Percentiles rank a stretch among this genome's conserved stretches.
Evolutionary conservation across 2,113 vertebrate genomes (phyloP).

Genomic region (Onychorhynchus coronatus): DNA sequence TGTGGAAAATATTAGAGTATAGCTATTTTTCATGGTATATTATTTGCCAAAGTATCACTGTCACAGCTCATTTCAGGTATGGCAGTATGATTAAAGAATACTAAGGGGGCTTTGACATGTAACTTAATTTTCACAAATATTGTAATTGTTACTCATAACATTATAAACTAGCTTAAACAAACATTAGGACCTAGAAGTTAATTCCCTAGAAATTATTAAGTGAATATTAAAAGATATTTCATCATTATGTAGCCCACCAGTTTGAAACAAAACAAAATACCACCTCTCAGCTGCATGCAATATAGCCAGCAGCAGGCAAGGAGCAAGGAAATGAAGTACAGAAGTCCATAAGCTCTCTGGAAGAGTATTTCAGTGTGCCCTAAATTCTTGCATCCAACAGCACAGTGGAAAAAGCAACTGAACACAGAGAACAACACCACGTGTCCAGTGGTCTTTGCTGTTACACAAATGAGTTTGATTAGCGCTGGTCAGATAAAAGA

Average conservation of each 20-base stretch:
- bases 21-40: slow-evolving; percentile 8
- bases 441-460: fast-evolving
- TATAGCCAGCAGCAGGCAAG: not conserved
- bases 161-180: slow-evolving; percentile 7
- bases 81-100: not conserved
- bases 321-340: not conserved
- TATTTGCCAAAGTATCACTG: slow-evolving; percentile 54
- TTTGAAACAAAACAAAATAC: not conserved
- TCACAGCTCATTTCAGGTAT: slow-evolving; percentile 35
- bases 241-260: not conserved
- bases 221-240: not conserved
- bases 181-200: not conserved
- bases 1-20: slow-evolving; percentile 49
- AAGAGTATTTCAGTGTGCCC: not conserved
- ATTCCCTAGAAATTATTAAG: not conserved
- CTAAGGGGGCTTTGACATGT: not conserved
- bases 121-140: not conserved
- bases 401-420: not conserved
- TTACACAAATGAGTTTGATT: not conserved
- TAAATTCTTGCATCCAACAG: not conserved
- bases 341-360: not conserved
- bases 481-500: not conserved
- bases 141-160: not conserved
- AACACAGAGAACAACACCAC: not conserved
- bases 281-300: not conserved